These are phyloP conservation scores for Genyomyrus donnyi DNA, from an alignment of 2,113 vertebrate species.

Conservation along the genomic window DNA sequence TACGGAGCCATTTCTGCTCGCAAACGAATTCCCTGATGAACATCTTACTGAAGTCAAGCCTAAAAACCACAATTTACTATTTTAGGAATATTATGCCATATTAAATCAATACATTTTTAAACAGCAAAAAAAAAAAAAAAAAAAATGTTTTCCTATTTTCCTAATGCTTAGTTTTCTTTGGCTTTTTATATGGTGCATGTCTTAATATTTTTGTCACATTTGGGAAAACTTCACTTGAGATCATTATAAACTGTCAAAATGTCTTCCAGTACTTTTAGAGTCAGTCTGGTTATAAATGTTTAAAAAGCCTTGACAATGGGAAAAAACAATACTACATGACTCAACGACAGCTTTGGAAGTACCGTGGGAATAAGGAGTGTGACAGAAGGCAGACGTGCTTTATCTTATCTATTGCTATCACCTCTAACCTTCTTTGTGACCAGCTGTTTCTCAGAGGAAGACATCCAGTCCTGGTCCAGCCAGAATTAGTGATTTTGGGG, in stretches of 20 bases:
- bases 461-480: conserved; percentile 57
- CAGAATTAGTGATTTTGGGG: conserved; percentile 4
- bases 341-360: background rate
- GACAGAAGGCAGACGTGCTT: background rate
- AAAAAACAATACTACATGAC: background rate
- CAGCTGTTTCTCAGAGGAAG: conserved; percentile 60
- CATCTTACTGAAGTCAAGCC: background rate
- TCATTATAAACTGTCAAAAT: conserved; percentile 4
- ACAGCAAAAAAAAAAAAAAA: background rate
- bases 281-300: background rate
- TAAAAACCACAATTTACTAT: background rate
- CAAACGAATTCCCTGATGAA: background rate
- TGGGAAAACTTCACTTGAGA: background rate
- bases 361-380: background rate
- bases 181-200: background rate
- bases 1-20: background rate
- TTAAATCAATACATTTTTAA: conserved; percentile 11
- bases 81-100: background rate
- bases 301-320: background rate
- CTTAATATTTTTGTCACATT: conserved; percentile 1
- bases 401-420: conserved; percentile 28
- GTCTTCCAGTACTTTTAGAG: background rate
- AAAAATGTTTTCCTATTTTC: background rate
- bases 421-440: background rate
- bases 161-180: background rate